Evolutionary conservation across 92 coral and sea anemone genomes (phyloP).

Genomic region (Epizoanthus stellaris): DNA sequence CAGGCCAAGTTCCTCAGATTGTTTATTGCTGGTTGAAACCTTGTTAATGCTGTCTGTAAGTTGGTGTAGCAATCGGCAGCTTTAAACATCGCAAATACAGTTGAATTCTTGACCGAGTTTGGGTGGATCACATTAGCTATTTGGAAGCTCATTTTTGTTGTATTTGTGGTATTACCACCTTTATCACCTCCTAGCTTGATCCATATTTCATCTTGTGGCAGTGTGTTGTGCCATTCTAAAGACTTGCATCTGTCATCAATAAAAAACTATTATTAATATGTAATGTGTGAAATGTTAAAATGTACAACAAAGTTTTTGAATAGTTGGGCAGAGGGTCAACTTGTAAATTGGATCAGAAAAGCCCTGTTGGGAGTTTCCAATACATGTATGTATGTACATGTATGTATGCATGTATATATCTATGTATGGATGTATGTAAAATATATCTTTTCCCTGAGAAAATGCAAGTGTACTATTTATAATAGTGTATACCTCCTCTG

Average conservation of each 20-base stretch:
- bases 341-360: too few species aligned
- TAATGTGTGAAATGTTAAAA: neutral
- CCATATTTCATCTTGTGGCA: neutral
- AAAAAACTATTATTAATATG: neutral
- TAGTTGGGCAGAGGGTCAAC: neutral
- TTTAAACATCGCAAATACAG: neutral
- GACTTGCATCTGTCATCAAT: neutral
- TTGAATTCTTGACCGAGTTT: neutral
- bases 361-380: too few species aligned
- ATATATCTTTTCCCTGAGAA: too few species aligned
- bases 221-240: neutral
- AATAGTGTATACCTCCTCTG: neutral
- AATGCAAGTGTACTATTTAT: too few species aligned
- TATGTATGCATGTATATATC: too few species aligned
- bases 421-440: too few species aligned
- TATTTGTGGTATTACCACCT: neutral
- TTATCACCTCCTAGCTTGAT: conserved; percentile 1
- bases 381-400: too few species aligned
- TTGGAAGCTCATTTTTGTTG: conserved; percentile 11
- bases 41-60: conserved; percentile 11
- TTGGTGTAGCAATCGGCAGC: conserved; percentile 4
- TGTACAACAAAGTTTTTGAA: neutral
- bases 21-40: conserved; percentile 6
- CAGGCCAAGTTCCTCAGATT: neutral
- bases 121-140: conserved; percentile 11